Evolutionary conservation across 2,888 invertebrate genomes (phyloP).

Genomic region (Amphipoea lucens): DNA sequence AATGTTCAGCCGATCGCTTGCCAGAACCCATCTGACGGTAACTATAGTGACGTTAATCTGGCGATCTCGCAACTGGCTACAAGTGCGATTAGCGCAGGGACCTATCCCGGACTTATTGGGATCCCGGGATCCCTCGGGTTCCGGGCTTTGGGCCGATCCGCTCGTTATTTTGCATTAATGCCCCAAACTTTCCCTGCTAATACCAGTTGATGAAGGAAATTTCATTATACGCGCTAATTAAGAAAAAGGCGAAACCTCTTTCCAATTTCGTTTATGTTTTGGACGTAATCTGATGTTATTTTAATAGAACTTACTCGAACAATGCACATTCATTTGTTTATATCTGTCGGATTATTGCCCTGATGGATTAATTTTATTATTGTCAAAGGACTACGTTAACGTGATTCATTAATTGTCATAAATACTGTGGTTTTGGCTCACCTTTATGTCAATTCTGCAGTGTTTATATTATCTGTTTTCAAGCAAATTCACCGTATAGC

Average conservation of each 20-base stretch:
- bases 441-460: neutral
- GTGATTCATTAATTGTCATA: neutral
- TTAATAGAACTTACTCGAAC: conserved; percentile 20
- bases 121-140: conserved; percentile 72
- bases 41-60: conserved; percentile 73
- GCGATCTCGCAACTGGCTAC: conserved; percentile 80
- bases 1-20: conserved; percentile 20
- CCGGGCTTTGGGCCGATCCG: conserved; percentile 79
- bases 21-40: conserved; percentile 48
- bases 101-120: conserved; percentile 77
- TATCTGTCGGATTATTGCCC: neutral
- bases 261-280: conserved; percentile 56
- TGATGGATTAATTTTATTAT: neutral
- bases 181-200: conserved; percentile 82
- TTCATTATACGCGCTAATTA: conserved; percentile 79
- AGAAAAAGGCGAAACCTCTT: conserved; percentile 70
- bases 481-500: neutral
- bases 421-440: neutral
- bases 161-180: conserved; percentile 87
- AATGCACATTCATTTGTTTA: neutral
- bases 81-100: conserved; percentile 79
- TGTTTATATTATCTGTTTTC: neutral
- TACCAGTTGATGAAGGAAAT: conserved; percentile 83
- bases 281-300: conserved; percentile 22
- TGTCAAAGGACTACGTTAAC: neutral